Percentiles rank a stretch among this genome's conserved stretches.
phyloP scores from a whole-genome alignment of 2,888 invertebrate genomes.

The Stenotaenia linearis region DNA sequence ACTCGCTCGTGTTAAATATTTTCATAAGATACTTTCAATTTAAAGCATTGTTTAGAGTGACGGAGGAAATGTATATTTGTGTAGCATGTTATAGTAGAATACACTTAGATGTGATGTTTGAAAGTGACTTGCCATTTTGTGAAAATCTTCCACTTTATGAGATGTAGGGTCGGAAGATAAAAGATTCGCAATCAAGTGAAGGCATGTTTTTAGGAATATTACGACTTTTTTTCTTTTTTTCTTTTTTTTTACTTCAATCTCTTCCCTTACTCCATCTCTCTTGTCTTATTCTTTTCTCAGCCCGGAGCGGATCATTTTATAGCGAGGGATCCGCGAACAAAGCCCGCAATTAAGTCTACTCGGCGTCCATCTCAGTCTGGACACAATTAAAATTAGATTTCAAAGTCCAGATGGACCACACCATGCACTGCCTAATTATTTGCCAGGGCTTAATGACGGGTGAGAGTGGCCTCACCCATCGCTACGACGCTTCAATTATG shows the following conservation, averaged over 20 bases:
- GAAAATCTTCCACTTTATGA: slow-evolving; percentile 15
- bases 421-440: slow-evolving; percentile 30
- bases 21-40: neutral
- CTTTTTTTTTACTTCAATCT: neutral
- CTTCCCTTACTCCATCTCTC: neutral
- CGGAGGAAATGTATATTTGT: neutral
- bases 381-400: slow-evolving; percentile 32
- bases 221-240: neutral
- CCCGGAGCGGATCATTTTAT: neutral
- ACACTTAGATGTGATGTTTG: slow-evolving; percentile 2
- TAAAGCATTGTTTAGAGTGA: neutral
- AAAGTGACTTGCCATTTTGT: slow-evolving; percentile 15
- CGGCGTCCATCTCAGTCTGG: slow-evolving; percentile 4
- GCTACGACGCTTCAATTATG: slow-evolving; percentile 16
- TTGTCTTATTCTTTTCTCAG: neutral
- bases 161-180: slow-evolving; percentile 12
- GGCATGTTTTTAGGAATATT: slow-evolving; percentile 11
- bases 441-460: slow-evolving; percentile 28
- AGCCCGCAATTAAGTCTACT: slow-evolving; percentile 7
- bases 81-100: neutral
- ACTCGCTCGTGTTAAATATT: neutral
- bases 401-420: slow-evolving; percentile 28
- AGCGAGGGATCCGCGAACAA: neutral
- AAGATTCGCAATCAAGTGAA: slow-evolving; percentile 5
- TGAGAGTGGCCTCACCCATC: slow-evolving; percentile 22